Conservation (phyloP, 2,888 invertebrate species). For the Athetis lepigone region DNA sequence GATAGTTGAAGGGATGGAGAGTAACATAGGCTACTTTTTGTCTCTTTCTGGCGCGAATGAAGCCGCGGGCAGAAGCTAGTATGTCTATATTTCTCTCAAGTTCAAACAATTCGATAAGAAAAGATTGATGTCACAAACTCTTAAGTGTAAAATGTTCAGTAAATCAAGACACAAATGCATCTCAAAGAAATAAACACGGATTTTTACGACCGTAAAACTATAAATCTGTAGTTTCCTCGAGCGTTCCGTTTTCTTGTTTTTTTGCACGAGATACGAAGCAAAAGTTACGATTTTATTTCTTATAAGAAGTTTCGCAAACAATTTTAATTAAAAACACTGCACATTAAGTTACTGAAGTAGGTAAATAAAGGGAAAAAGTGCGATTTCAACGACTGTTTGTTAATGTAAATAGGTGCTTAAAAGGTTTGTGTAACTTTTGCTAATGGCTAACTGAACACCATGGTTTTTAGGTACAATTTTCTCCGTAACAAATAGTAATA, state of each 20-base stretch:
- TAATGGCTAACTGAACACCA: too few relatives aligned
- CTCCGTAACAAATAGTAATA: too few relatives aligned
- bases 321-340: slow-evolving; percentile 45
- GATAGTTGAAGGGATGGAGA: too few relatives aligned
- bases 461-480: too few relatives aligned
- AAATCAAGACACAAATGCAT: background rate
- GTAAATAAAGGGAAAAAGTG: background rate
- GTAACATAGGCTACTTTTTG: too few relatives aligned
- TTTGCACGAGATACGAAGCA: background rate
- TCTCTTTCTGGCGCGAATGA: too few relatives aligned
- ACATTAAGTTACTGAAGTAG: background rate
- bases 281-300: slow-evolving; percentile 14
- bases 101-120: too few relatives aligned
- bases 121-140: too few relatives aligned
- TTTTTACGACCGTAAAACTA: slow-evolving; percentile 20
- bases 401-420: background rate
- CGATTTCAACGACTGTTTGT: background rate
- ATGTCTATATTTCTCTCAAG: too few relatives aligned
- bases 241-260: slow-evolving; percentile 31
- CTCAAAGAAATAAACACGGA: slow-evolving; percentile 12
- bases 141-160: background rate
- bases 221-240: slow-evolving; percentile 38
- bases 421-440: background rate
- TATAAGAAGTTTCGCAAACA: slow-evolving; percentile 28
- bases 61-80: too few relatives aligned